A percentile compares a stretch with the other conserved stretches of the same genome.
Evolutionary conservation across 2,888 invertebrate genomes (phyloP).

Genomic region (Epistrophe grossulariae): DNA sequence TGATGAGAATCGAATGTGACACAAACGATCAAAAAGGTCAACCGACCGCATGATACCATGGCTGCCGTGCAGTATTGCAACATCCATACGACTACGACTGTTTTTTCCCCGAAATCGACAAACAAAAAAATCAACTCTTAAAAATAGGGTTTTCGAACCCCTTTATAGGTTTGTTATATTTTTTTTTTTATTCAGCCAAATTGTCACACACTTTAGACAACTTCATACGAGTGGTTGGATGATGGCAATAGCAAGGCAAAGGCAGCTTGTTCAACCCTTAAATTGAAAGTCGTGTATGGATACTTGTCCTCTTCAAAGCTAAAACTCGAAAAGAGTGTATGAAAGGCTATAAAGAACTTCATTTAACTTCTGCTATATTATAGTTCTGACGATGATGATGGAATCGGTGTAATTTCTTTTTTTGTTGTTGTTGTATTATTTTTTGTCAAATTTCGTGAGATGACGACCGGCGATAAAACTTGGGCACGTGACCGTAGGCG

Average conservation of each 20-base stretch:
- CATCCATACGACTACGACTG: background rate
- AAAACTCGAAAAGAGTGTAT: slow-evolving; percentile 6
- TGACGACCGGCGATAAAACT: slow-evolving; percentile 56
- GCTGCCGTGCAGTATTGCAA: background rate
- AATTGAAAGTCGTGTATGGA: slow-evolving; percentile 60
- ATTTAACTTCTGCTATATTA: slow-evolving; percentile 59
- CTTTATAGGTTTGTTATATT: slow-evolving; percentile 13
- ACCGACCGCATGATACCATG: slow-evolving; percentile 45
- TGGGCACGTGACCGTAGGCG: slow-evolving; percentile 71
- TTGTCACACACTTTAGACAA: slow-evolving; percentile 67
- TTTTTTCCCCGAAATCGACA: slow-evolving; percentile 12
- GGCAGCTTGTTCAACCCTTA: slow-evolving; percentile 69
- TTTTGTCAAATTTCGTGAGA: slow-evolving; percentile 31
- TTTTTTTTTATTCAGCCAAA: slow-evolving; percentile 41
- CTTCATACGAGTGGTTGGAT: slow-evolving; percentile 62
- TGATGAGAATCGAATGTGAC: slow-evolving; percentile 73
- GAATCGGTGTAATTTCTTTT: slow-evolving; percentile 42
- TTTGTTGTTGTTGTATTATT: background rate
- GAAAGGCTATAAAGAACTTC: slow-evolving; percentile 50
- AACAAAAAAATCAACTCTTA: slow-evolving; percentile 4
- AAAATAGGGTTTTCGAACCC: slow-evolving; percentile 66
- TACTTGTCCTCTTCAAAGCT: background rate
- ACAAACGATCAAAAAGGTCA: slow-evolving; percentile 72
- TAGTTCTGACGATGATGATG: slow-evolving; percentile 51
- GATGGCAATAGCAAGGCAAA: background rate